Evolutionary conservation across 2,113 vertebrate genomes (phyloP).

Genomic region (Macrotis lagotis): DNA sequence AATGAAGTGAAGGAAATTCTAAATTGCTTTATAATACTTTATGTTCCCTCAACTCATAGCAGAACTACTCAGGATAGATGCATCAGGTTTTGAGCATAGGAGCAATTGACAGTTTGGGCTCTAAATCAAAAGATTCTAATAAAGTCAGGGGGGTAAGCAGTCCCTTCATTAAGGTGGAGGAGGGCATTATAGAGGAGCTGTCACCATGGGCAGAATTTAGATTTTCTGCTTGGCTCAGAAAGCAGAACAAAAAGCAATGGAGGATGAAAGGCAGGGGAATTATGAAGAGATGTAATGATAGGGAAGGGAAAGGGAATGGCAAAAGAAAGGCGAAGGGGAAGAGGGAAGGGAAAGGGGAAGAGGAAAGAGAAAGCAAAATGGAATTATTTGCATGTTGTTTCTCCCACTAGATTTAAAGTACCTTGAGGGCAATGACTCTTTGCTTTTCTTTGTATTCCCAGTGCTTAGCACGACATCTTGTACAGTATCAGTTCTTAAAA

Average conservation of each 20-base stretch:
- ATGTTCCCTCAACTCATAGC: neutral
- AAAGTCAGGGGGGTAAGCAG: neutral
- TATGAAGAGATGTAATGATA: accelerated
- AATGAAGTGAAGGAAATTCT: conserved; percentile 9
- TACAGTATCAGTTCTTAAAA: neutral
- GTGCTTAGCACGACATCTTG: neutral
- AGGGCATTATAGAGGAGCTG: neutral
- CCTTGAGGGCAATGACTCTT: neutral
- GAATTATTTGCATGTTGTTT: neutral
- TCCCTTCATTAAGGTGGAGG: neutral
- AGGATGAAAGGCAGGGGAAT: neutral
- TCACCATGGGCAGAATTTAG: neutral
- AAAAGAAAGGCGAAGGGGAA: neutral
- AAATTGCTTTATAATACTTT: conserved; percentile 27
- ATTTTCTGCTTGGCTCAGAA: neutral
- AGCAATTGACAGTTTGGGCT: neutral
- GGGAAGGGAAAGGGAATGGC: neutral
- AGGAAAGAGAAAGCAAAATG: neutral
- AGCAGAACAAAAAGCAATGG: neutral
- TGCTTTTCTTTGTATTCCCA: neutral
- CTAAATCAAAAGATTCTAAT: neutral
- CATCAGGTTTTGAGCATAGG: neutral
- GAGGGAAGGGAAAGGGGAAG: neutral
- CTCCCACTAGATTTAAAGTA: neutral
- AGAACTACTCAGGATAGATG: neutral